Evolutionary conservation across 2,888 invertebrate species (phyloP).

Genomic region (Drosophila greeni): DNA sequence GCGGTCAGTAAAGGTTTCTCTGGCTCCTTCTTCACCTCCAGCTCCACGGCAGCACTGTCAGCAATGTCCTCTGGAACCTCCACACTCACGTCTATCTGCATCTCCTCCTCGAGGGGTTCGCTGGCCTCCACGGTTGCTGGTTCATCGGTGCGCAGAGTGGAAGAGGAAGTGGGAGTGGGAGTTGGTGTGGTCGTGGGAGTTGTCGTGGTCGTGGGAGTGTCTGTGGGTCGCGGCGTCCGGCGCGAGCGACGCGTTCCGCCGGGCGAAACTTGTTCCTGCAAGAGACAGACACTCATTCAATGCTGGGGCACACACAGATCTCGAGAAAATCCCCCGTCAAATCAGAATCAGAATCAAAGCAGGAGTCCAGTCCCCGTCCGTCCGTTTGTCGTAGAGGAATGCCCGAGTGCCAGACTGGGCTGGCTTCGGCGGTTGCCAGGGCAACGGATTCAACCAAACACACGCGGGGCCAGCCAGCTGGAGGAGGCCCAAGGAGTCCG

Average conservation of each 20-base stretch:
- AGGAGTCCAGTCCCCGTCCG: background rate
- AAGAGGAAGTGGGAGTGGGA: background rate
- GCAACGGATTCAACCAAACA: slow-evolving; percentile 33
- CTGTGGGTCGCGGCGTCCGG: slow-evolving; percentile 63
- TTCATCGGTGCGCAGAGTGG: slow-evolving; percentile 1
- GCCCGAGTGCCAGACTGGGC: slow-evolving; percentile 7
- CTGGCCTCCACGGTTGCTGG: background rate
- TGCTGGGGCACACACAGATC: slow-evolving; percentile 12
- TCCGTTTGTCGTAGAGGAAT: slow-evolving; percentile 20
- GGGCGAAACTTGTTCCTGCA: slow-evolving; percentile 56
- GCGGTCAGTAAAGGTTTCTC: slow-evolving; percentile 42
- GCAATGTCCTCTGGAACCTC: slow-evolving; percentile 10
- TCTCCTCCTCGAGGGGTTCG: background rate
- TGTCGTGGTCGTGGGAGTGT: slow-evolving; percentile 40
- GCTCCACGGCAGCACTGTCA: background rate
- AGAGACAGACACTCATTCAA: slow-evolving; percentile 29
- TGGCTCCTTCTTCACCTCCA: slow-evolving; percentile 51
- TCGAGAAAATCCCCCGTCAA: background rate
- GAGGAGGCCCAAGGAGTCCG: background rate
- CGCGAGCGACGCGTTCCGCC: slow-evolving; percentile 65
- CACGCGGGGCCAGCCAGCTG: slow-evolving; percentile 10
- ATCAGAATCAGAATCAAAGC: background rate
- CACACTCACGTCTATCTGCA: background rate
- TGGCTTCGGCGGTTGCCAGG: slow-evolving; percentile 20
- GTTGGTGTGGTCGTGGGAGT: slow-evolving; percentile 2